Percentiles rank a stretch among this genome's conserved stretches.
These are phyloP conservation scores for Thalassophryne amazonica DNA, from an alignment of 2,797 vertebrate genomes.

Conservation along the genomic window DNA sequence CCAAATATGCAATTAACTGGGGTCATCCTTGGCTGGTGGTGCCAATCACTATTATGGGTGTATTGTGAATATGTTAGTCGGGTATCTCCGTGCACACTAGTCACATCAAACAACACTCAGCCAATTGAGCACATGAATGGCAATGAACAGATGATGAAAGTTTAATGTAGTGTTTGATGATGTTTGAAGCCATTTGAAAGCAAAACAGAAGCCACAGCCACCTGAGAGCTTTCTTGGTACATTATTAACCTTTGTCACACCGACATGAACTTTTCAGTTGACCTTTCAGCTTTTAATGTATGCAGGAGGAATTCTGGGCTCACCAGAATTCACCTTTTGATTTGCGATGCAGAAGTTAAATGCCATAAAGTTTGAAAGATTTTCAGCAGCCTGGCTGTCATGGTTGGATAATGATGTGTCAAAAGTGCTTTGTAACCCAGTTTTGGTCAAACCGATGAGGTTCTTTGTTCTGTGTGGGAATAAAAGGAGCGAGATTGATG, in stretches of 20 bases:
- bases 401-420: constrained; percentile 3
- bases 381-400: background rate
- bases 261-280: constrained; percentile 33
- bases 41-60: constrained; percentile 35
- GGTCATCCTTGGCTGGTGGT: constrained; percentile 19
- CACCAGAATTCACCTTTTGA: constrained; percentile 9
- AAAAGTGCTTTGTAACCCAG: background rate
- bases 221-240: constrained; percentile 13
- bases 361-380: constrained; percentile 15
- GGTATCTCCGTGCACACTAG: background rate
- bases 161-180: constrained; percentile 27
- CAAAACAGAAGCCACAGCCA: constrained; percentile 30
- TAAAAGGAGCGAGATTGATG: constrained; percentile 29
- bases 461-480: background rate
- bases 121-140: constrained; percentile 47
- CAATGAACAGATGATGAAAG: constrained; percentile 18
- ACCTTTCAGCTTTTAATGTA: constrained; percentile 39
- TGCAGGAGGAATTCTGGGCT: constrained; percentile 12
- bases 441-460: constrained; percentile 23
- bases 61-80: constrained; percentile 40
- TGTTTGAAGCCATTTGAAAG: constrained; percentile 35
- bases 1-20: constrained; percentile 36
- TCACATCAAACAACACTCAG: constrained; percentile 25
- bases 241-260: constrained; percentile 62
- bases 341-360: constrained; percentile 2